These are phyloP conservation scores for Trinectes maculatus DNA, from an alignment of 2,113 vertebrate genomes.

Conservation along the genomic window DNA sequence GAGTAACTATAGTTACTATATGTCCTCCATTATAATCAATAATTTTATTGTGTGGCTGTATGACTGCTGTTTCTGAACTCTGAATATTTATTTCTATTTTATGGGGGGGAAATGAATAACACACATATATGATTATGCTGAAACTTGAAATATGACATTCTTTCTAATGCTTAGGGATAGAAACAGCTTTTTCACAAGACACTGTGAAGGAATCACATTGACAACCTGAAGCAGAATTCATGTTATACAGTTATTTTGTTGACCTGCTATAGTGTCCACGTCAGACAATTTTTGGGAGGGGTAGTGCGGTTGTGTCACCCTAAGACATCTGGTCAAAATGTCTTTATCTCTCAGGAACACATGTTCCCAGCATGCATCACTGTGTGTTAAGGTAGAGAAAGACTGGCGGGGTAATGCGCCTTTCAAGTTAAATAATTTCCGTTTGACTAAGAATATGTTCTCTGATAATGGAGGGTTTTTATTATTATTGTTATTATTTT, in stretches of 20 bases:
- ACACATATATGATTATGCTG: not conserved
- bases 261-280: not conserved
- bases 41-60: not conserved
- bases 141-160: not conserved
- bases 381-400: constrained; percentile 1
- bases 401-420: constrained; percentile 38
- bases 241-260: not conserved
- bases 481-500: not conserved
- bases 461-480: not conserved
- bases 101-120: not conserved
- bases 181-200: not conserved
- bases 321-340: constrained; percentile 43
- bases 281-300: constrained; percentile 52
- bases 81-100: not conserved
- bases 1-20: not conserved
- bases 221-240: not conserved
- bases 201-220: not conserved
- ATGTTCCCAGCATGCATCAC: constrained; percentile 41
- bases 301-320: constrained; percentile 35
- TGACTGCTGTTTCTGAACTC: not conserved
- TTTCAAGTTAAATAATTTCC: not conserved
- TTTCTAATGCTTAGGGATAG: not conserved
- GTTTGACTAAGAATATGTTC: not conserved
- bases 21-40: not conserved
- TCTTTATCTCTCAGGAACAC: constrained; percentile 76